A percentile compares a stretch with the other conserved stretches of the same genome.
These are phyloP conservation scores for Anisognathus igniventris DNA, from an alignment of 2,797 vertebrate species.

Conservation along the genomic window DNA sequence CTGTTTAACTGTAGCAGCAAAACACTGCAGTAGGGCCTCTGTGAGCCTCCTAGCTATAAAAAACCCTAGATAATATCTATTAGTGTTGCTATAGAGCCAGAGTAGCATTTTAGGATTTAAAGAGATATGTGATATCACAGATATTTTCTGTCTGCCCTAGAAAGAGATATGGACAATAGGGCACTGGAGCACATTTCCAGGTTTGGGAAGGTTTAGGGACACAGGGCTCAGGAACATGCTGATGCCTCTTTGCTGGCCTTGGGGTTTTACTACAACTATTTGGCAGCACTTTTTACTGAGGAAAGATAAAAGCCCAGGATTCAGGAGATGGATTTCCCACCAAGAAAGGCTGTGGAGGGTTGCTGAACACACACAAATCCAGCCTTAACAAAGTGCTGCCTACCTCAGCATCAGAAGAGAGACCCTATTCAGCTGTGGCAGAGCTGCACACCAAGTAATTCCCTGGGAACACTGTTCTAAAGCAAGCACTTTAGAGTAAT, in stretches of 20 bases:
- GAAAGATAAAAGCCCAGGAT: neutral
- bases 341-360: neutral
- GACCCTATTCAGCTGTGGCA: neutral
- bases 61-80: neutral
- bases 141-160: neutral
- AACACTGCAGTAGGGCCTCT: neutral
- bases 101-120: constrained; percentile 28
- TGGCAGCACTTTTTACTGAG: neutral
- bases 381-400: neutral
- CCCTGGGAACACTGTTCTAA: neutral
- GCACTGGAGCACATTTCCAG: neutral
- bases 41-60: neutral
- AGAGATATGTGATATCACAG: neutral
- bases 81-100: constrained; percentile 36
- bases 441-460: neutral
- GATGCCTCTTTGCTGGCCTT: neutral
- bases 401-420: neutral
- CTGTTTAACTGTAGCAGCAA: neutral
- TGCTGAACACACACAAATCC: neutral
- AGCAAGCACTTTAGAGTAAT: neutral
- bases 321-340: neutral
- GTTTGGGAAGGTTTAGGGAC: neutral
- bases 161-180: neutral
- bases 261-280: neutral
- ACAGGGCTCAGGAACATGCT: neutral